Base-by-base conservation (phyloP, 2,888 invertebrate species). In the Campaea margaritaria region DNA sequence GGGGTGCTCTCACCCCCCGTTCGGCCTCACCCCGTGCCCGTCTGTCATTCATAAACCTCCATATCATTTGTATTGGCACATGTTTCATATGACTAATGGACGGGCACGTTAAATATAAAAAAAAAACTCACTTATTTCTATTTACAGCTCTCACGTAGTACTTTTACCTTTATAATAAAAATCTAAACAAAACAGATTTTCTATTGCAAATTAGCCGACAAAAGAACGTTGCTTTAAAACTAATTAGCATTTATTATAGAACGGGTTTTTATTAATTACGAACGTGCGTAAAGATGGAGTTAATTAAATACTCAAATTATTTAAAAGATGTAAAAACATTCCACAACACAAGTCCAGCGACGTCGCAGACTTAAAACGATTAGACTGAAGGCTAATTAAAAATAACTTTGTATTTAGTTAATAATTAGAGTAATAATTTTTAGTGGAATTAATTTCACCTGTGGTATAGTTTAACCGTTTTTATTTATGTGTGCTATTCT, bases 41-140 rank as follows among this genome's bases (percentile, higher is more conserved):
- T 82, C 87, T 86, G 87, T 89, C 91, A 91, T 91, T 91, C 91
- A 90, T 90, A 89, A 89, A 91, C 87, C 88, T 89, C 86, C 90
- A 87, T 88, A 89, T 90, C 89, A 92, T 91, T 91, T 90, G 89
- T 92, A 92, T 92, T 89, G 91, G 91, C 90, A 91, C 88, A 91
- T 90, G 91, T 89, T 91, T 91, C 89, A 90, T 91, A 89, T 84
- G 89, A 89, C 87, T 92, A 92, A 92, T 91, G 91, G 91, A 90
- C 81, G 83, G 78, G 74, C 78, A 81, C 79, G 84, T 87, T 87
- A 86, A 84, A 88, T 85, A 85, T 81, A 83, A 78, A 83, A 79
- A 83, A 81, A 78, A 65, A 52, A 59, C 60, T 63, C 80, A 81
- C 78, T 81, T 84, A 82, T 81, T 83, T 79, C 84, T 81, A 74